These are phyloP conservation scores for Meleagris gallopavo DNA, from an alignment of 2,113 vertebrate species.

Conservation along the genomic window DNA sequence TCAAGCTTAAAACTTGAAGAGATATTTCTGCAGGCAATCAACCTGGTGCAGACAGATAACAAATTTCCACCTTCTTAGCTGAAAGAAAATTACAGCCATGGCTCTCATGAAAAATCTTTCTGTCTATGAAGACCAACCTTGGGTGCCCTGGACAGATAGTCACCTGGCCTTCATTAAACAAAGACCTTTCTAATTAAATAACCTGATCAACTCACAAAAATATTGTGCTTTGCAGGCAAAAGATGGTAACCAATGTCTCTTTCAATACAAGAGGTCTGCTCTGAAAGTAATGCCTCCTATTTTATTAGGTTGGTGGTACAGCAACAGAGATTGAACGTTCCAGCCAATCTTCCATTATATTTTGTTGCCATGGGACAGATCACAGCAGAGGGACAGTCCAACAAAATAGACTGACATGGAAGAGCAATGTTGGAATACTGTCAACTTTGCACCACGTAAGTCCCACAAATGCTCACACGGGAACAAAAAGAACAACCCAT, in stretches of 20 bases:
- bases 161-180: conserved; percentile 52
- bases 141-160: conserved; percentile 28
- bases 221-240: neutral
- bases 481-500: no score
- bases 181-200: conserved; percentile 52
- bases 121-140: conserved; percentile 34
- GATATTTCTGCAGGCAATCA: conserved; percentile 66
- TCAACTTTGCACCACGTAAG: no score
- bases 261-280: neutral
- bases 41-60: conserved; percentile 60
- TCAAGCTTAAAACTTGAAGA: conserved; percentile 24
- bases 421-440: no score
- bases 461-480: no score
- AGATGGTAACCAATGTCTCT: conserved; percentile 25
- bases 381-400: no score
- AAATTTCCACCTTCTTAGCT: conserved; percentile 49
- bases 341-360: neutral
- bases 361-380: neutral
- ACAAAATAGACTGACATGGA: no score
- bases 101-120: conserved; percentile 51
- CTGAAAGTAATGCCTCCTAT: neutral
- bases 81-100: conserved; percentile 49
- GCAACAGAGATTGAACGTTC: neutral
- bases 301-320: neutral
- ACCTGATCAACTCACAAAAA: conserved; percentile 12